Conservation (phyloP, 2,888 invertebrate species). For the Torymus auratus region DNA sequence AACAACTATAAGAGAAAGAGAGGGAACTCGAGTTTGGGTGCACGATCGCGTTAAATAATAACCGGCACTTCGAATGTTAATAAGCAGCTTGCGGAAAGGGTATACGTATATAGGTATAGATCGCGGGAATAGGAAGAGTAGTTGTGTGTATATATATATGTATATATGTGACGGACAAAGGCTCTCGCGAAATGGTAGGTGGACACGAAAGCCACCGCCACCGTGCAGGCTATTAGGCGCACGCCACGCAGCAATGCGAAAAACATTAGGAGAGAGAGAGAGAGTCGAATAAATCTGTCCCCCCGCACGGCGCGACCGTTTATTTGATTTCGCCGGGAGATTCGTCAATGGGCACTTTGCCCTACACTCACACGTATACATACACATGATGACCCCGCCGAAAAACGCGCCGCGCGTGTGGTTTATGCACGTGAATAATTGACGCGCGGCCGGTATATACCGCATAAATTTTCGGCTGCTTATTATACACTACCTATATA, state of each 20-base stretch:
- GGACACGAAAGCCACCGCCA: slow-evolving; percentile 53
- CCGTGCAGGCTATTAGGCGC: slow-evolving; percentile 64
- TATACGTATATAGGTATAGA: too few relatives aligned
- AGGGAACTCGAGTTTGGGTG: not conserved
- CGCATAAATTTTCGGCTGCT: slow-evolving; percentile 30
- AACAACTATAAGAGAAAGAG: too few relatives aligned
- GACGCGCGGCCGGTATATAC: not conserved
- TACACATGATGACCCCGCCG: not conserved
- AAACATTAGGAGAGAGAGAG: slow-evolving; percentile 62
- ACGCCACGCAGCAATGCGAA: slow-evolving; percentile 68
- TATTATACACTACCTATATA: too few relatives aligned
- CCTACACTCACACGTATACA: not conserved
- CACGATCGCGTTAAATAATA: slow-evolving; percentile 26
- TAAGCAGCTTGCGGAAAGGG: not conserved
- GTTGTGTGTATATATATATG: too few relatives aligned
- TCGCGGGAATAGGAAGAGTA: too few relatives aligned
- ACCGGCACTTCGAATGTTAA: slow-evolving; percentile 27
- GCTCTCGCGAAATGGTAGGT: slow-evolving; percentile 40
- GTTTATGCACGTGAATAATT: slow-evolving; percentile 12
- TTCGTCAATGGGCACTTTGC: slow-evolving; percentile 33
- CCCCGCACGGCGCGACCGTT: not conserved
- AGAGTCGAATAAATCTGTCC: slow-evolving; percentile 49
- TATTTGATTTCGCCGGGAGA: slow-evolving; percentile 23
- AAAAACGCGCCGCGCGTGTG: not conserved
- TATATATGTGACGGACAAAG: not conserved